Evolutionary conservation across 2,888 invertebrate species (phyloP).

Genomic region (Adineta ricciae): DNA sequence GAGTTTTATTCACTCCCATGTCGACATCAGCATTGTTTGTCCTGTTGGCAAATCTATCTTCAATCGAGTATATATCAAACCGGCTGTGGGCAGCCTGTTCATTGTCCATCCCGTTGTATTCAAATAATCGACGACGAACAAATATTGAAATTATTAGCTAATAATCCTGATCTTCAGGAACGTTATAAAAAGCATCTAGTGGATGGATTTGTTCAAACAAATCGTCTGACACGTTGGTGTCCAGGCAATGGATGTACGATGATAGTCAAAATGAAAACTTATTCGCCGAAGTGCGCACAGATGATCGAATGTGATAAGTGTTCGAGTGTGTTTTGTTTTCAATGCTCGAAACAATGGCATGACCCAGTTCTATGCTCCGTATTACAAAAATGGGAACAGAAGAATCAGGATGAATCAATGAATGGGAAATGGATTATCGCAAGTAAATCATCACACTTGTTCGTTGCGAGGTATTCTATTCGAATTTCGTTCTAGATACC

Average conservation of each 20-base stretch:
- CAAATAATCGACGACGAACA: slow-evolving; percentile 19
- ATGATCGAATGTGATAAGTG: slow-evolving; percentile 17
- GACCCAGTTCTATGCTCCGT: slow-evolving; percentile 91
- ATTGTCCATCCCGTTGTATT: slow-evolving; percentile 11
- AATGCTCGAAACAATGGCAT: slow-evolving; percentile 91
- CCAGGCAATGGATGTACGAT: not conserved
- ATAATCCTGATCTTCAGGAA: slow-evolving; percentile 68
- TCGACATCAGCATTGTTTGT: slow-evolving; percentile 85
- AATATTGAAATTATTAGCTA: slow-evolving; percentile 57
- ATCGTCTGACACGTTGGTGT: slow-evolving; percentile 36
- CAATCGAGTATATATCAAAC: slow-evolving; percentile 70
- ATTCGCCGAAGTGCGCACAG: not conserved
- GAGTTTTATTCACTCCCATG: slow-evolving; percentile 61
- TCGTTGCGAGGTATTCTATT: too few species aligned
- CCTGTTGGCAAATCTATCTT: slow-evolving; percentile 91
- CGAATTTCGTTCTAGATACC: slow-evolving; percentile 58
- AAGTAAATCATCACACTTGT: not conserved
- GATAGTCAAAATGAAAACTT: not conserved
- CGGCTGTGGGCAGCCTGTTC: not conserved
- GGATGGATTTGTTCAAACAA: slow-evolving; percentile 91
- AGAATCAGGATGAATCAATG: slow-evolving; percentile 98
- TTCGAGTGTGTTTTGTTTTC: slow-evolving; percentile 54
- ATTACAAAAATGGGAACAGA: slow-evolving; percentile 91
- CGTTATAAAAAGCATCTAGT: slow-evolving; percentile 91
- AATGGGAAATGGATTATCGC: slow-evolving; percentile 99